A percentile compares a stretch with the other conserved stretches of the same genome.
These are phyloP conservation scores for Eulimnadia texana DNA, from an alignment of 1,140 invertebrate species.

Conservation along the genomic window DNA sequence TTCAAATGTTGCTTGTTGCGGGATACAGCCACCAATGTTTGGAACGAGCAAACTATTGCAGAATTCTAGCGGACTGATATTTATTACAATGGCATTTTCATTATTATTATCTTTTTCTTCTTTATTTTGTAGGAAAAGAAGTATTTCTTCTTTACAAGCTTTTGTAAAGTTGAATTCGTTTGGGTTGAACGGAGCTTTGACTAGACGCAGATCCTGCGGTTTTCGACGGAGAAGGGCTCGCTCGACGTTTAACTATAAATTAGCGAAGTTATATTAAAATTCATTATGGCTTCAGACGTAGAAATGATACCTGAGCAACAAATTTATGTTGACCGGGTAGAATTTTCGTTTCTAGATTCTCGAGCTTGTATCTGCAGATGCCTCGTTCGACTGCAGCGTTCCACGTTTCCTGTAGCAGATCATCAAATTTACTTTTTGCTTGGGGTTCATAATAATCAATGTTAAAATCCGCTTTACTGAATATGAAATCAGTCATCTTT, in stretches of 20 bases:
- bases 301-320: conserved; percentile 21
- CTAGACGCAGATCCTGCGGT: conserved; percentile 40
- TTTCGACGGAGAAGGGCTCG: conserved; percentile 39
- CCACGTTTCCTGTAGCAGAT: conserved; percentile 18
- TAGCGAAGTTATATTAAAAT: neutral
- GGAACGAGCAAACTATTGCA: conserved; percentile 50
- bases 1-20: conserved; percentile 40
- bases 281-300: neutral
- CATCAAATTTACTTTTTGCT: conserved; percentile 18
- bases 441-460: neutral
- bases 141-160: conserved; percentile 39
- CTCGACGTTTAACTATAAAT: conserved; percentile 45
- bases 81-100: conserved; percentile 35
- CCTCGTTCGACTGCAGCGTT: conserved; percentile 16
- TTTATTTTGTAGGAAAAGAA: conserved; percentile 29
- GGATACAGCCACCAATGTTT: conserved; percentile 35
- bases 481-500: too few species aligned
- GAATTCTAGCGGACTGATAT: conserved; percentile 52
- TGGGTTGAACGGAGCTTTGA: conserved; percentile 42
- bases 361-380: conserved; percentile 22
- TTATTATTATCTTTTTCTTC: conserved; percentile 23
- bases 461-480: too few species aligned
- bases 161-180: conserved; percentile 52
- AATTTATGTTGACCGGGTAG: conserved; percentile 21
- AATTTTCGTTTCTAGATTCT: conserved; percentile 21